phyloP scores from a whole-genome alignment of 2,888 invertebrate species.

The Heliconius aoede region DNA sequence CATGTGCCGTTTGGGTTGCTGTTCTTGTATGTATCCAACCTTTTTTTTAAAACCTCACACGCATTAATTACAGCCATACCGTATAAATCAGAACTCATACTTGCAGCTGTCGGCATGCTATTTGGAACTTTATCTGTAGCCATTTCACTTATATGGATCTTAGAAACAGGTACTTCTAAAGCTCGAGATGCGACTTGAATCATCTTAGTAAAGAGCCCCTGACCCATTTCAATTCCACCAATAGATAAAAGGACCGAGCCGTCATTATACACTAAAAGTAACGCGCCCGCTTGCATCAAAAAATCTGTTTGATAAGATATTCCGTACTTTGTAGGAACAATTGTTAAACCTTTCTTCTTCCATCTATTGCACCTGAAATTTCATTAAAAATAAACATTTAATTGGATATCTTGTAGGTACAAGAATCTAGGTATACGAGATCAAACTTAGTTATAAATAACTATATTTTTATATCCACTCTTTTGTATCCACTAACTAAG shows the following conservation, averaged over 20 bases:
- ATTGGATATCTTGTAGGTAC: background rate
- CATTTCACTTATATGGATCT: slow-evolving; percentile 89
- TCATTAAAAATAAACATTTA: background rate
- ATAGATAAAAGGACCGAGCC: slow-evolving; percentile 91
- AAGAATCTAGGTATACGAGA: background rate
- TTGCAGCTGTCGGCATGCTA: slow-evolving; percentile 90
- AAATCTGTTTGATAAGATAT: slow-evolving; percentile 87
- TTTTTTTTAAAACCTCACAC: slow-evolving; percentile 85
- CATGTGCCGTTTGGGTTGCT: slow-evolving; percentile 88
- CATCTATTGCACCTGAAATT: slow-evolving; percentile 85
- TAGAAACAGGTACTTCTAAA: slow-evolving; percentile 84
- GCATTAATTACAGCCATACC: slow-evolving; percentile 92
- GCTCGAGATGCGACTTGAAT: slow-evolving; percentile 90
- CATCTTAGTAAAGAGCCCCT: slow-evolving; percentile 95
- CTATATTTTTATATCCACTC: too few relatives aligned
- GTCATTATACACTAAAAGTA: slow-evolving; percentile 89
- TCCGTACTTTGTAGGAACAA: slow-evolving; percentile 90
- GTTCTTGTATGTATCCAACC: slow-evolving; percentile 86
- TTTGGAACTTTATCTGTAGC: slow-evolving; percentile 93
- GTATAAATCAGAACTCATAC: slow-evolving; percentile 90
- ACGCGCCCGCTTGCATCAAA: slow-evolving; percentile 90
- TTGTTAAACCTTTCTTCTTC: slow-evolving; percentile 89
- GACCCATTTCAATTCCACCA: slow-evolving; percentile 96
- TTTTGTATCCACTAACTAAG: too few relatives aligned
- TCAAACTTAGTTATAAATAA: background rate